phyloP scores from a whole-genome alignment of 2,888 invertebrate species.

The Anodontia alba region DNA sequence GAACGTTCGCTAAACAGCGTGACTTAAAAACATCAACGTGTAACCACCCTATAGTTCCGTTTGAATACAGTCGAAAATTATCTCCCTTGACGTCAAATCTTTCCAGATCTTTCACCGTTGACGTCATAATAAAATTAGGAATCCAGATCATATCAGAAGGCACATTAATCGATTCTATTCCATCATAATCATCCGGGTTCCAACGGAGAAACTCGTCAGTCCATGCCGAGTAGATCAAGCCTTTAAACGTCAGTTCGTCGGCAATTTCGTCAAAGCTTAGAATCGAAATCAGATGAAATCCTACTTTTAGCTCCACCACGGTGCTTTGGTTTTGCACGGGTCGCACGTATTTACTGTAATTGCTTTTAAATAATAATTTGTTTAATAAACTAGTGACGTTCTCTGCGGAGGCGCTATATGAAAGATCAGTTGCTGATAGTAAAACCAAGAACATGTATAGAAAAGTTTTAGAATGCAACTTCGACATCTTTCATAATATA shows the following conservation, averaged over 20 bases:
- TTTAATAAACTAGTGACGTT: neutral
- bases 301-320: neutral
- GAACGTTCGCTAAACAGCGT: neutral
- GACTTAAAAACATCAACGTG: neutral
- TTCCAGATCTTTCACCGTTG: neutral
- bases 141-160: neutral
- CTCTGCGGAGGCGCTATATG: neutral
- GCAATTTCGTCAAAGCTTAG: neutral
- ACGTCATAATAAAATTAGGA: neutral
- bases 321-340: neutral
- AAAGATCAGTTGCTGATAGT: neutral
- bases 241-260: neutral
- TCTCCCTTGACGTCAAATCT: neutral
- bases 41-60: neutral
- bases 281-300: neutral
- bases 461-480: too few relatives aligned
- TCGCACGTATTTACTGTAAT: neutral
- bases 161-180: neutral
- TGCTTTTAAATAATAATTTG: neutral
- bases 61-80: neutral
- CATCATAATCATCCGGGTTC: neutral
- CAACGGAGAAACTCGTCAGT: neutral
- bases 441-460: neutral
- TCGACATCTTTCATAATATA: too few relatives aligned
- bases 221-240: neutral